Percentiles rank a stretch among this genome's conserved stretches.
Conservation (phyloP, 2,797 vertebrate species). For the Melanotaenia parkinsoni region DNA sequence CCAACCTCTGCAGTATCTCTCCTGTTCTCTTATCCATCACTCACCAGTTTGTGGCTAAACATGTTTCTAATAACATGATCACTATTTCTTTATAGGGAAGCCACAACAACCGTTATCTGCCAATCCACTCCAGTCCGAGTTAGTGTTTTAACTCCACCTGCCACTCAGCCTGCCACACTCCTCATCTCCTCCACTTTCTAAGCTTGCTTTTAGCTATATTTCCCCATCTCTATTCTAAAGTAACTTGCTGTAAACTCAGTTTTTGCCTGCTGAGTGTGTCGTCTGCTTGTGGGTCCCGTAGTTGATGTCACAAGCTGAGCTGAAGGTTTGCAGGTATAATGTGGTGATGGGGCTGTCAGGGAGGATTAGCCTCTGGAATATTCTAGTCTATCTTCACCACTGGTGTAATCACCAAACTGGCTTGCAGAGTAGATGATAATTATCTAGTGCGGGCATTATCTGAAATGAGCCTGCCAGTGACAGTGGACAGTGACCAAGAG, state of each 20-base stretch:
- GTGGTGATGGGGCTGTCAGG: conserved; percentile 57
- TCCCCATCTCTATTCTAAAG: not conserved
- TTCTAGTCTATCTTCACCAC: conserved; percentile 48
- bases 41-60: not conserved
- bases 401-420: conserved; percentile 61
- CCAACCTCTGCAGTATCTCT: not conserved
- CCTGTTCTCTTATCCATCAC: not conserved
- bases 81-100: not conserved
- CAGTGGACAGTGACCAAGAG: conserved; percentile 41
- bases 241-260: not conserved
- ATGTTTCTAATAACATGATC: not conserved
- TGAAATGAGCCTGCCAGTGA: conserved; percentile 46
- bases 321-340: conserved; percentile 18
- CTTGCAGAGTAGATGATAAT: conserved; percentile 54
- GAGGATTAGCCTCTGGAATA: conserved; percentile 52
- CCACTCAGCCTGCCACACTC: not conserved
- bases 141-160: not conserved
- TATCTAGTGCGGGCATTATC: conserved; percentile 70
- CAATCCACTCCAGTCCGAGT: too few relatives aligned
- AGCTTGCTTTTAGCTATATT: not conserved
- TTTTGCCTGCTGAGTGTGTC: conserved; percentile 1
- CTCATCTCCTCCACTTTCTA: not conserved
- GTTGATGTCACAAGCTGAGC: not conserved
- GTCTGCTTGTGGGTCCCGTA: not conserved
- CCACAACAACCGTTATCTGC: not conserved